Conservation (phyloP, 2,797 vertebrate genomes). For the Phaenicophaeus curvirostris region DNA sequence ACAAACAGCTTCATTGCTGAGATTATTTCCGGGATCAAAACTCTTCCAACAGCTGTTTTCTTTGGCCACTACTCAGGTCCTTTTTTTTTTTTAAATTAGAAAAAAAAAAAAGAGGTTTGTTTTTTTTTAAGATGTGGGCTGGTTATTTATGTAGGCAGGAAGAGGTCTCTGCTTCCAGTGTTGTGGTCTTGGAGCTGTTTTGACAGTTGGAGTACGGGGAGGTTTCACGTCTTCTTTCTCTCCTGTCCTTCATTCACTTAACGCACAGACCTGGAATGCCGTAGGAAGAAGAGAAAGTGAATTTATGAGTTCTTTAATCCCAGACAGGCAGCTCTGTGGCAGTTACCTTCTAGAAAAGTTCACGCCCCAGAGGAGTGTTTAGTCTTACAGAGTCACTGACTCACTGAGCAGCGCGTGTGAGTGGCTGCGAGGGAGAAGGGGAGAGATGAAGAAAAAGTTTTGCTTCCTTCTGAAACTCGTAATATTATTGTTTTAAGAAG, state of each 20-base stretch:
- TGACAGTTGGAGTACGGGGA: conserved; percentile 75
- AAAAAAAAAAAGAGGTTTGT: conserved; percentile 21
- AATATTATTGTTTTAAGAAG: conserved; percentile 61
- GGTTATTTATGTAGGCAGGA: conserved; percentile 83
- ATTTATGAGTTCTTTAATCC: conserved; percentile 78
- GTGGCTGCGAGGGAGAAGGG: conserved; percentile 66
- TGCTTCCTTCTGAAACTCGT: conserved; percentile 65
- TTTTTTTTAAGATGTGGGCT: conserved; percentile 75
- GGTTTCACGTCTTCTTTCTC: conserved; percentile 62
- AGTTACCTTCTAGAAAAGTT: conserved; percentile 86
- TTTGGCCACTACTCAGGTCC: conserved; percentile 74
- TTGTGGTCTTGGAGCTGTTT: conserved; percentile 79
- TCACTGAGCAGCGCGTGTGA: conserved; percentile 69
- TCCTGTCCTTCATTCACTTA: conserved; percentile 57
- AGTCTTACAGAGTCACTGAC: conserved; percentile 82
- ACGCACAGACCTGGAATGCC: conserved; percentile 71
- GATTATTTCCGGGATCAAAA: conserved; percentile 84
- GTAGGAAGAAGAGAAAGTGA: conserved; percentile 60
- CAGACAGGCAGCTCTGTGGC: conserved; percentile 68
- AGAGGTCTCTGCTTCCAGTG: conserved; percentile 79
- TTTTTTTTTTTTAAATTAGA: neutral
- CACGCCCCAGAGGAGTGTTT: conserved; percentile 86
- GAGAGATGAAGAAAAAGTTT: conserved; percentile 71
- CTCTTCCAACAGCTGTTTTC: conserved; percentile 85
- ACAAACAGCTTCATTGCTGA: conserved; percentile 83